Percentiles rank a stretch among this genome's conserved stretches.
phyloP scores from a whole-genome alignment of 2,888 invertebrate genomes.

The Pyrrhia umbra region DNA sequence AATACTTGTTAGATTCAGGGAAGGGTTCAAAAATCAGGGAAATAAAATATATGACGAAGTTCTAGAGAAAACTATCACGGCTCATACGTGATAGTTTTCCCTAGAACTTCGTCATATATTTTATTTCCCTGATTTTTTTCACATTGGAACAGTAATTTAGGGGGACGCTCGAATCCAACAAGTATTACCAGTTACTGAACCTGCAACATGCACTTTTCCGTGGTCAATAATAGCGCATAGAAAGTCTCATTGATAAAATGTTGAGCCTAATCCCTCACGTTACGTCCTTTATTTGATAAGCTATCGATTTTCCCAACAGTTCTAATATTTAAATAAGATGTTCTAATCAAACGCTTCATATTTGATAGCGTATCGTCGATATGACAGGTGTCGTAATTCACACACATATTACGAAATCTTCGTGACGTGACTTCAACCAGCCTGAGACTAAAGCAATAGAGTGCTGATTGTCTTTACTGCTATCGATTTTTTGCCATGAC shows the following conservation, averaged over 20 bases:
- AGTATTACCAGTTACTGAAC: too few relatives aligned
- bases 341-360: constrained; percentile 17
- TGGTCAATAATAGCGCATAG: neutral
- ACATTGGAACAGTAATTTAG: too few relatives aligned
- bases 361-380: constrained; percentile 18
- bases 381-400: constrained; percentile 31
- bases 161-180: too few relatives aligned
- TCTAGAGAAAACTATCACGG: too few relatives aligned
- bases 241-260: constrained; percentile 9
- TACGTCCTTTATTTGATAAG: constrained; percentile 16
- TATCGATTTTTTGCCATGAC: constrained; percentile 11
- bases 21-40: too few relatives aligned
- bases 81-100: too few relatives aligned
- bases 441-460: neutral
- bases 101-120: too few relatives aligned
- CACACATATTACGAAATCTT: constrained; percentile 1
- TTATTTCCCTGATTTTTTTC: too few relatives aligned
- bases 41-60: too few relatives aligned
- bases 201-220: neutral
- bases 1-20: too few relatives aligned
- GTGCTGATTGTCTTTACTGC: constrained; percentile 2
- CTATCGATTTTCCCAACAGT: constrained; percentile 17
- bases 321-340: constrained; percentile 24
- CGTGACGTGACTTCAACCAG: constrained; percentile 34
- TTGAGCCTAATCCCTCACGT: constrained; percentile 24